Conservation (phyloP, 2,797 vertebrate genomes). For the Alcedo quadribrachys region DNA sequence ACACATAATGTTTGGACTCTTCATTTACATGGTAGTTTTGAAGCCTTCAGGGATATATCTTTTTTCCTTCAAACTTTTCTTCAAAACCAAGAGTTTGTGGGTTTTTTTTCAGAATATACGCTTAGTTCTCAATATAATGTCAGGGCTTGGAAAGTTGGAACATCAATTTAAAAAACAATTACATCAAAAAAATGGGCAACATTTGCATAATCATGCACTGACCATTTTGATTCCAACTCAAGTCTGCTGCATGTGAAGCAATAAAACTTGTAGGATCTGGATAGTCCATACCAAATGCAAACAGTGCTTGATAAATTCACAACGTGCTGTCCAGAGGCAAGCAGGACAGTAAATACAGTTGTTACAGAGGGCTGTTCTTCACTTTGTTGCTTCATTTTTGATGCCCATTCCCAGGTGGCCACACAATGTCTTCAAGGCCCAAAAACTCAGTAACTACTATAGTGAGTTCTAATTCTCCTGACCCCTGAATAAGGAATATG, state of each 20-base stretch:
- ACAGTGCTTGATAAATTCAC: background rate
- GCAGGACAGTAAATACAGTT: background rate
- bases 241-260: background rate
- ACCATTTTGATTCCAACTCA: conserved; percentile 12
- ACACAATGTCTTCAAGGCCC: background rate
- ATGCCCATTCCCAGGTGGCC: background rate
- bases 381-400: background rate
- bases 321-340: background rate
- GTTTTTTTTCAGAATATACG: conserved; percentile 18
- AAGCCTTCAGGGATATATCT: conserved; percentile 27
- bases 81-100: conserved; percentile 19
- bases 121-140: conserved; percentile 38
- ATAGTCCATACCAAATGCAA: background rate
- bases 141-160: conserved; percentile 20
- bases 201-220: conserved; percentile 5
- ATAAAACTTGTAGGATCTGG: conserved; percentile 4
- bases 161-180: conserved; percentile 29
- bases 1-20: conserved; percentile 32
- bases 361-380: background rate
- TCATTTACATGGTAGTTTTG: background rate
- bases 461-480: background rate
- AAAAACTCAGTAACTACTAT: background rate
- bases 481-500: background rate
- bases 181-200: conserved; percentile 13
- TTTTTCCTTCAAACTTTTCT: background rate